Conservation (phyloP, 2,888 invertebrate genomes). For the Calameuta idolon region DNA sequence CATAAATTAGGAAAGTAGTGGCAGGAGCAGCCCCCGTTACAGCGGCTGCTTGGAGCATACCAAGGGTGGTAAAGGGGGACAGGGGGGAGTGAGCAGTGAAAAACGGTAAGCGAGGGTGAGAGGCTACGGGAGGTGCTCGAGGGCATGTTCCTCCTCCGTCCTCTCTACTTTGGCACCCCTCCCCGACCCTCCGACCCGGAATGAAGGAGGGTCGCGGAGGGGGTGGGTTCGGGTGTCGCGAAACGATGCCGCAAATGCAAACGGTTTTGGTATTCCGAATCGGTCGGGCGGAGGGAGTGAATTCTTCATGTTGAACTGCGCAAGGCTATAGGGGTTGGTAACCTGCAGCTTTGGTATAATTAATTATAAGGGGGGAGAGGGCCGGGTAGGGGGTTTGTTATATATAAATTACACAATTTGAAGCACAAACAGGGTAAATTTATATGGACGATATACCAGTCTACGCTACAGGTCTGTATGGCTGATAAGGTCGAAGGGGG, state of each 20-base stretch:
- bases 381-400: constrained; percentile 34
- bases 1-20: constrained; percentile 57
- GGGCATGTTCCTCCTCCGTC: constrained; percentile 5
- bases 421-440: constrained; percentile 45
- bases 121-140: constrained; percentile 6
- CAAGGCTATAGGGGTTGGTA: no score
- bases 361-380: constrained; percentile 38
- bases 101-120: constrained; percentile 39
- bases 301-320: no score
- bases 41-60: constrained; percentile 5
- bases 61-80: no score
- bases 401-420: constrained; percentile 54
- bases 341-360: constrained; percentile 43
- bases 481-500: no score
- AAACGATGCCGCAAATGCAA: no score
- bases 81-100: constrained; percentile 36
- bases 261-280: no score
- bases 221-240: no score
- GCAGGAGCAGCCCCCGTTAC: constrained; percentile 44
- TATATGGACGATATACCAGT: constrained; percentile 7
- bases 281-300: no score
- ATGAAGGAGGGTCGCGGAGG: no score
- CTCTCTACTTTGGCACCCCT: neutral
- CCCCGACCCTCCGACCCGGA: neutral
- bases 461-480: no score